These are phyloP conservation scores for Pterocles orientalis DNA, from an alignment of 2,113 vertebrate genomes.

Conservation along the genomic window DNA sequence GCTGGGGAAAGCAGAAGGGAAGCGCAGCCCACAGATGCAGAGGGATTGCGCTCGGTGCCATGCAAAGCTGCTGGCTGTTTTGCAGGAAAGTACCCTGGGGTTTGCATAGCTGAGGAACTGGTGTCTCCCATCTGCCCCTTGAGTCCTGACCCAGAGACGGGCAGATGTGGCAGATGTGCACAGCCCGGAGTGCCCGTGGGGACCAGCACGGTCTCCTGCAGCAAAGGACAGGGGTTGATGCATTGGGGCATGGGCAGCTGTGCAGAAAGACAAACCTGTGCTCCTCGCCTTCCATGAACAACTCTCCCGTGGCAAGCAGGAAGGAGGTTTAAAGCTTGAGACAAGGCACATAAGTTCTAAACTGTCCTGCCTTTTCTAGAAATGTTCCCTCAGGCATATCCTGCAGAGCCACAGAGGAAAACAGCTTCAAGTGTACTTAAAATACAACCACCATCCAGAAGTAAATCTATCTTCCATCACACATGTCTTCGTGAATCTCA, in stretches of 20 bases:
- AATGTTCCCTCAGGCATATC: background rate
- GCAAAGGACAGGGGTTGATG: background rate
- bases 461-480: background rate
- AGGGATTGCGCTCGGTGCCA: too few relatives aligned
- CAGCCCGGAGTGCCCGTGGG: background rate
- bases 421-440: background rate
- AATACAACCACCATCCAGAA: background rate
- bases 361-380: background rate
- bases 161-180: too few relatives aligned
- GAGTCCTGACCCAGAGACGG: background rate
- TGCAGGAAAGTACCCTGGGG: background rate
- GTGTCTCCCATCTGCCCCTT: background rate
- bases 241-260: background rate
- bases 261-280: background rate
- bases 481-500: rapidly evolving
- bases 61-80: background rate
- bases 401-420: background rate
- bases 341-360: background rate
- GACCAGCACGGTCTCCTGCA: background rate
- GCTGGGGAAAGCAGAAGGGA: background rate
- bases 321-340: background rate
- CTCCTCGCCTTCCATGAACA: background rate
- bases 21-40: background rate
- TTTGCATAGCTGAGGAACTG: background rate
- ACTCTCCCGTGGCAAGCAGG: background rate